These are phyloP conservation scores for Phaedon cochleariae DNA, from an alignment of 2,888 invertebrate genomes.

Conservation along the genomic window DNA sequence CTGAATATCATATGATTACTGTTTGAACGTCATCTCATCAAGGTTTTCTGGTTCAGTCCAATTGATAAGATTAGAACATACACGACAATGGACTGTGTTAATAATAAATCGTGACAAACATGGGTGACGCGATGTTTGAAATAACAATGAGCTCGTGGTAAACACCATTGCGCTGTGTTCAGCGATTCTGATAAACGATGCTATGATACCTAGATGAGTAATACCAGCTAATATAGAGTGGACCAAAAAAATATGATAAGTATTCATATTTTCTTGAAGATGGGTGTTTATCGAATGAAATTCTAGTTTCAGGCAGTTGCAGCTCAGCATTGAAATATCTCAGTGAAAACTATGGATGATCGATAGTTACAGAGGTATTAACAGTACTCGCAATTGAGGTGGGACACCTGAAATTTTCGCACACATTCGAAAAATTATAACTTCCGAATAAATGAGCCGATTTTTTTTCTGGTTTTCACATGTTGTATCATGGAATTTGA, in stretches of 20 bases:
- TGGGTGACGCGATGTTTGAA: neutral
- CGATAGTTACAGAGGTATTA: too few species aligned
- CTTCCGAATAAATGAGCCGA: too few species aligned
- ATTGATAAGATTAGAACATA: neutral
- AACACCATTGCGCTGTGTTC: neutral
- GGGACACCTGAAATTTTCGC: too few species aligned
- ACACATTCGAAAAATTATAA: too few species aligned
- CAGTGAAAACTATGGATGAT: too few species aligned
- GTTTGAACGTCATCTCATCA: neutral
- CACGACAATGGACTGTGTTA: neutral
- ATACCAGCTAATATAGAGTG: neutral
- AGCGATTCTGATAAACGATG: neutral
- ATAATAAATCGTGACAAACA: conserved; percentile 1
- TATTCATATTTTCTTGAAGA: too few species aligned
- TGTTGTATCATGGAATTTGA: too few species aligned
- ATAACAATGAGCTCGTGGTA: neutral
- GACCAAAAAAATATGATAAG: neutral
- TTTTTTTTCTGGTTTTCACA: too few species aligned
- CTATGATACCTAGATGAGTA: neutral
- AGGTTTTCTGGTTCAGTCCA: neutral
- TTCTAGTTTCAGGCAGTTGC: too few species aligned
- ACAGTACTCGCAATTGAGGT: too few species aligned
- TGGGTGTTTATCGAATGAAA: neutral
- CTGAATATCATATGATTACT: neutral
- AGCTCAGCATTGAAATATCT: too few species aligned